Percentiles rank a stretch among this genome's conserved stretches.
Evolutionary conservation across 2,888 invertebrate species (phyloP).

Genomic region (Drosophila sordidula): DNA sequence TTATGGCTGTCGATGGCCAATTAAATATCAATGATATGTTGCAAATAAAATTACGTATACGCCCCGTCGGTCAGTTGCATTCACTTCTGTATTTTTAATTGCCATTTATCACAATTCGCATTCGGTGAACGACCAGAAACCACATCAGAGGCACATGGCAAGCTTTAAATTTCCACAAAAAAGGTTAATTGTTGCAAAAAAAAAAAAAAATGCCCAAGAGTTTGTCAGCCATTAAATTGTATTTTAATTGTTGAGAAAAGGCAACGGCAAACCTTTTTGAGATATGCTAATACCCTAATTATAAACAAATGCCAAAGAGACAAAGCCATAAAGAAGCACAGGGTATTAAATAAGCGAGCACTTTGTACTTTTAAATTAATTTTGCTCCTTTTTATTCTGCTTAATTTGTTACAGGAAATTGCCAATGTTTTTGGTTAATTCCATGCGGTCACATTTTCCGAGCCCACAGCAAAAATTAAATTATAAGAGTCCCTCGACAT

Average conservation of each 20-base stretch:
- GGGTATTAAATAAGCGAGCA: background rate
- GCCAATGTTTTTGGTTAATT: slow-evolving; percentile 23
- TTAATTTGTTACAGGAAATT: slow-evolving; percentile 10
- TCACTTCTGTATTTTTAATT: slow-evolving; percentile 27
- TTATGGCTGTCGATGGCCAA: slow-evolving; percentile 36
- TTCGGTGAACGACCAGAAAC: background rate
- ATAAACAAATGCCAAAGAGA: background rate
- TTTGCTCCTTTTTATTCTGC: background rate
- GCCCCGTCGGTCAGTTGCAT: background rate
- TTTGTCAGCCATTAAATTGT: slow-evolving; percentile 6
- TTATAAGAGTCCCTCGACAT: slow-evolving; percentile 35
- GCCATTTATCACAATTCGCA: background rate
- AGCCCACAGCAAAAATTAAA: slow-evolving; percentile 29
- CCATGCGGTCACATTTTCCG: slow-evolving; percentile 12
- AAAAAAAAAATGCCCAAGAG: background rate
- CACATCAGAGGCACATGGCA: slow-evolving; percentile 5
- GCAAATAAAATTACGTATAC: slow-evolving; percentile 21
- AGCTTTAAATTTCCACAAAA: background rate
- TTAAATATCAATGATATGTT: slow-evolving; percentile 42
- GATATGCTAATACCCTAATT: background rate
- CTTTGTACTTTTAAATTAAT: background rate
- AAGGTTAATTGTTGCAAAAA: slow-evolving; percentile 3
- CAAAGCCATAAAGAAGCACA: background rate
- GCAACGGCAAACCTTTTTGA: background rate
- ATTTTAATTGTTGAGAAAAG: slow-evolving; percentile 3